Evolutionary conservation across 37 sponge, comb jelly and placozoan genomes (phyloP).

Genomic region (Diacarnus erythraeanus): DNA sequence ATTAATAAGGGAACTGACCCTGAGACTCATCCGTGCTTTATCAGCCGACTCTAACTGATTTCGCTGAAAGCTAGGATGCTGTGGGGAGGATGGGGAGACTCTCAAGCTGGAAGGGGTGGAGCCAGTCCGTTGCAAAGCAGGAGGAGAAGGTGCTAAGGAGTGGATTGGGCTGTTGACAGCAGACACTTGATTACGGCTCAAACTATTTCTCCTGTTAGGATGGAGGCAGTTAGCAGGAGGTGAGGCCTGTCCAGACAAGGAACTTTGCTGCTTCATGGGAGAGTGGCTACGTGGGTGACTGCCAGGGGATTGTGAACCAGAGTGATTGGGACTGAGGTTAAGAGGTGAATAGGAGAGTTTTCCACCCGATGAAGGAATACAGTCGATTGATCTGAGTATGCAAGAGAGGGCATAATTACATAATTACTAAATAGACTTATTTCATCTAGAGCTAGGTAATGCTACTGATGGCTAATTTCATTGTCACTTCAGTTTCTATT

Average conservation of each 20-base stretch:
- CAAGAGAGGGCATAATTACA: too few species aligned
- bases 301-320: conserved; percentile 5
- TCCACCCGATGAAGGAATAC: too few species aligned
- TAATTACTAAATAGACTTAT: too few species aligned
- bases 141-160: not conserved
- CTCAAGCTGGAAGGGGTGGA: not conserved
- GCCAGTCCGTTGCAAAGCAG: conserved; percentile 6
- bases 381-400: too few species aligned
- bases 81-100: not conserved
- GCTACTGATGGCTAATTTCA: too few species aligned
- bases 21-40: conserved; percentile 16
- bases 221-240: conserved; percentile 11
- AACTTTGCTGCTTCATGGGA: not conserved
- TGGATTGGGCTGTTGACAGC: not conserved
- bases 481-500: too few species aligned
- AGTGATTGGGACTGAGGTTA: conserved; percentile 9
- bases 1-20: conserved; percentile 5
- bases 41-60: not conserved
- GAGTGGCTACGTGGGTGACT: not conserved
- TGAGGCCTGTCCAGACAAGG: not conserved
- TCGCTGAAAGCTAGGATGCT: not conserved
- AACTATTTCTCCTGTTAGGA: conserved; percentile 13
- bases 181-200: too few species aligned
- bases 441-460: too few species aligned
- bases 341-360: conserved; percentile 1